Percentiles rank a stretch among this genome's conserved stretches.
phyloP scores from a whole-genome alignment of 2,113 vertebrate species.

The Arothron firmamentum region DNA sequence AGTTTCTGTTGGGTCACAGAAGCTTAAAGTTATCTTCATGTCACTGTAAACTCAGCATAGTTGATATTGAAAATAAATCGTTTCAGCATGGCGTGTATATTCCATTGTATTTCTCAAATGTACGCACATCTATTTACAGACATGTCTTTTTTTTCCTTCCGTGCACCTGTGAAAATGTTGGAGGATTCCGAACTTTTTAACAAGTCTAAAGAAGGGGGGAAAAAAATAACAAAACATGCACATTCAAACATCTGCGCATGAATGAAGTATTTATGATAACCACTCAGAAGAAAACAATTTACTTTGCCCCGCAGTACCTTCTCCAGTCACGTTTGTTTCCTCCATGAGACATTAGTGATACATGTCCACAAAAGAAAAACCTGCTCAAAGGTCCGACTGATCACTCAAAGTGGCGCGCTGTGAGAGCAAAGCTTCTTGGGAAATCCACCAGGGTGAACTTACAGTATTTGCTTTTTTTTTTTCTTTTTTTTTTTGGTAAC shows the following conservation, averaged over 20 bases:
- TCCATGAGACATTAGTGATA: not conserved
- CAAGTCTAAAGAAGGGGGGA: conserved; percentile 10
- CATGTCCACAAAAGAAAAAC: conserved; percentile 21
- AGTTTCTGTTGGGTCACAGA: conserved; percentile 32
- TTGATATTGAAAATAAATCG: conserved; percentile 79
- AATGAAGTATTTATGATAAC: conserved; percentile 11
- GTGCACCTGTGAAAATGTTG: conserved; percentile 29
- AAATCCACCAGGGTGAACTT: not conserved
- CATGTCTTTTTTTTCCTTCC: conserved; percentile 42
- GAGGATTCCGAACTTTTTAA: not conserved
- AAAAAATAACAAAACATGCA: conserved; percentile 3
- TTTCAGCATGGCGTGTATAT: conserved; percentile 88
- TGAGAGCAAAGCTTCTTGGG: too few relatives aligned
- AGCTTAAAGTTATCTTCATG: conserved; percentile 48
- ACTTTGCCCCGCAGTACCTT: conserved; percentile 25
- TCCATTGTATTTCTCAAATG: conserved; percentile 81
- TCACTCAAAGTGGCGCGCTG: too few relatives aligned
- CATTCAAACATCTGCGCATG: conserved; percentile 32
- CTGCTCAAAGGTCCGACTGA: conserved; percentile 3
- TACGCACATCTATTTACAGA: conserved; percentile 96
- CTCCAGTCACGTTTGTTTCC: conserved; percentile 11
- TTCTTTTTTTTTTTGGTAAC: not conserved
- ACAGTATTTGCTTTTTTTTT: not conserved
- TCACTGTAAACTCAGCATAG: conserved; percentile 76
- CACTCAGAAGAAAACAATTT: conserved; percentile 3